phyloP scores from a whole-genome alignment of 2,113 vertebrate species.

The Paralichthys olivaceus region DNA sequence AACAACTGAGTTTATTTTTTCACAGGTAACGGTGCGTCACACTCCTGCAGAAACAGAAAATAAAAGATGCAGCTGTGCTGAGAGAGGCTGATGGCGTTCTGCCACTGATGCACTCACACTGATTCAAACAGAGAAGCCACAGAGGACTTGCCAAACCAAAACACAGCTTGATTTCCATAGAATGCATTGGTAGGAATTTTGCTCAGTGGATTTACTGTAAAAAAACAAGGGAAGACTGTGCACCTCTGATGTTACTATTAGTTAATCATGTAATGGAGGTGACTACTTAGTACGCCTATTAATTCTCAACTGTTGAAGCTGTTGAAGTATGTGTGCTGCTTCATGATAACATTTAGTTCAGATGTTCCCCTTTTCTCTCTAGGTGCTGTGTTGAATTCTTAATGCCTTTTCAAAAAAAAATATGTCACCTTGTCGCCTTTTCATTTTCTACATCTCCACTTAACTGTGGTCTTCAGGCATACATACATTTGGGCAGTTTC shows the following conservation, averaged over 20 bases:
- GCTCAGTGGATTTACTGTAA: slow-evolving; percentile 17
- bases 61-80: slow-evolving; percentile 47
- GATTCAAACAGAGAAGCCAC: slow-evolving; percentile 55
- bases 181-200: slow-evolving; percentile 4
- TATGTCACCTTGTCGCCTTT: not conserved
- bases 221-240: not conserved
- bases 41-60: slow-evolving; percentile 48
- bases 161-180: slow-evolving; percentile 39
- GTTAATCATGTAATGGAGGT: not conserved
- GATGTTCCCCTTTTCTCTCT: slow-evolving; percentile 2
- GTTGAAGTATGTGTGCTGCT: not conserved
- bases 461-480: not conserved
- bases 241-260: not conserved
- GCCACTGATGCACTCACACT: slow-evolving; percentile 73
- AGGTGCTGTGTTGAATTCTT: not conserved
- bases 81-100: slow-evolving; percentile 55
- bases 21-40: slow-evolving; percentile 45
- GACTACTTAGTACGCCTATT: not conserved
- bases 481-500: not conserved
- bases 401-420: not conserved
- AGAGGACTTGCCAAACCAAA: slow-evolving; percentile 49
- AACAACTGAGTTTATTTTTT: not conserved
- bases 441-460: not conserved
- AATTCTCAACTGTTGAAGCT: not conserved
- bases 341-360: not conserved